Evolutionary conservation across 2,888 invertebrate genomes (phyloP).

Genomic region (Ochropacha duplaris): DNA sequence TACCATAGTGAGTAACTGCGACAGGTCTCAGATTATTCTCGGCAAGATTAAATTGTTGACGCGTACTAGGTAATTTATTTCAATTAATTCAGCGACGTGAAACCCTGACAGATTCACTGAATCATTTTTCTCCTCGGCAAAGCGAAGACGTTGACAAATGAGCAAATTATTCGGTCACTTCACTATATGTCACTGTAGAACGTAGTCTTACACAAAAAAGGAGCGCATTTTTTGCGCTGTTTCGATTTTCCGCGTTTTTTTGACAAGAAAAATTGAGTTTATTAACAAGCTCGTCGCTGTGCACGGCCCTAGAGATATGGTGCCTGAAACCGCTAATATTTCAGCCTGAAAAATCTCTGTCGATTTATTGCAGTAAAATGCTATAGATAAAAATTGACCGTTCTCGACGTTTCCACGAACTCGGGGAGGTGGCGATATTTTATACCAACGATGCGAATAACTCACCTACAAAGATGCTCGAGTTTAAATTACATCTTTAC

Average conservation of each 20-base stretch:
- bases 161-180: conserved; percentile 75
- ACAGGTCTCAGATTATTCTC: conserved; percentile 54
- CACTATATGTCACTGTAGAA: conserved; percentile 52
- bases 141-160: conserved; percentile 77
- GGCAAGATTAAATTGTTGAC: conserved; percentile 63
- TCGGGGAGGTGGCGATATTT: conserved; percentile 38
- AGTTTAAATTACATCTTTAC: not conserved
- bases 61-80: conserved; percentile 69
- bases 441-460: conserved; percentile 19
- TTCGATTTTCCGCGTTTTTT: conserved; percentile 34
- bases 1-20: conserved; percentile 42
- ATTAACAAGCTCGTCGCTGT: conserved; percentile 51
- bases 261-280: conserved; percentile 52
- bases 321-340: conserved; percentile 63
- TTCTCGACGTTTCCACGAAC: conserved; percentile 32
- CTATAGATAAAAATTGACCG: conserved; percentile 70
- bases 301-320: conserved; percentile 53
- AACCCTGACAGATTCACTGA: conserved; percentile 73
- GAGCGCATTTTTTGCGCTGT: conserved; percentile 29
- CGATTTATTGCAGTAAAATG: conserved; percentile 67
- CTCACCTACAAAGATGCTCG: not conserved
- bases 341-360: conserved; percentile 65
- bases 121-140: conserved; percentile 74
- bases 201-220: conserved; percentile 25
- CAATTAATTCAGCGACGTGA: conserved; percentile 76